Base-by-base conservation (phyloP, 1,140 invertebrate genomes). In the Cryptotermes secundus region DNA sequence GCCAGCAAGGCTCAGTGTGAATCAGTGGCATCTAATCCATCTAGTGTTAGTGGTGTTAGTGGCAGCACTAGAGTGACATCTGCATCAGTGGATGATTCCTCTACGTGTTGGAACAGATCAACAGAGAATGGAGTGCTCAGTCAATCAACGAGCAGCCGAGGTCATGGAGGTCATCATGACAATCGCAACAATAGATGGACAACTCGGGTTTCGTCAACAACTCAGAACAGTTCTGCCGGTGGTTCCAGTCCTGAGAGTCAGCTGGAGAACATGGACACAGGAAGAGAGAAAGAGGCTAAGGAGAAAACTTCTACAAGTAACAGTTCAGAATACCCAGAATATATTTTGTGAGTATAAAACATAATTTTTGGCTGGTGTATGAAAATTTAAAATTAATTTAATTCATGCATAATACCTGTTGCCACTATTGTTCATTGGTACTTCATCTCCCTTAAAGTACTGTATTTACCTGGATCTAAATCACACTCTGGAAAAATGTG, bases 271-370 rank as follows among this genome's bases (percentile, higher is more conserved):
- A 26, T 72, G 59, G 59, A 72, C 59, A 72, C 59, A 72, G n/a
- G 59, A 31, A 31, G 26, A 10, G 59, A 72, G 6, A 26, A 26
- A 31, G 59, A 72, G 7, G 2, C 59, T 16, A 72, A 72, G 59
- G 59, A 72, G 9, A 72, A 72, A 26, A 72, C n/a, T 1, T 72
- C 59, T n/a, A 14, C 59, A 31, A 31, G 49, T 19, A 82, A 2
- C 59, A 72, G 7, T 72, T 72, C 88, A 2, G 90, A 91, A 36
- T 91, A 90, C 87, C 90, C 91, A 59, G 91, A 92, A 86, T 93
- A 92, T 87, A 88, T 92, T 87, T 90, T 89, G 92, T 93, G 87
- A 92, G 90, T 90, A 35, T 19, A 3, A 22, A 79, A 34, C n/a
- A 79, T 79, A 16, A 35, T 35, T 34, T 31, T n/a, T 35, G 34